phyloP scores from a whole-genome alignment of 2,888 invertebrate species.

The Anagyrus pseudococci region DNA sequence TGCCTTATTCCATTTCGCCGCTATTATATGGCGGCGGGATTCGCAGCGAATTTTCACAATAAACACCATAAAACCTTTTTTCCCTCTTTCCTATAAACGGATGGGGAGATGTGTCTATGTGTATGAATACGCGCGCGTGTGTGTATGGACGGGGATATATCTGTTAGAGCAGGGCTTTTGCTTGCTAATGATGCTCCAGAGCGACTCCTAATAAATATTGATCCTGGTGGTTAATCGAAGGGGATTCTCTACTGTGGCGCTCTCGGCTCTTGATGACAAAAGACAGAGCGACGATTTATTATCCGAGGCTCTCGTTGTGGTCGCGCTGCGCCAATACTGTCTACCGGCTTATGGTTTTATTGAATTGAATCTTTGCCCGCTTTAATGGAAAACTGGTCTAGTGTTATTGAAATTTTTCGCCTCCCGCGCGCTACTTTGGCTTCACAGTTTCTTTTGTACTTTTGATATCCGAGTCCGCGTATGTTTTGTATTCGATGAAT shows the following conservation, averaged over 20 bases:
- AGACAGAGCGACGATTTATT: conserved; percentile 30
- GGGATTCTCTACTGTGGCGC: neutral
- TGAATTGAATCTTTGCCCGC: conserved; percentile 20
- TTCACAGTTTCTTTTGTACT: too few species aligned
- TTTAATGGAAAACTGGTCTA: conserved; percentile 4
- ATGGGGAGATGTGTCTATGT: too few species aligned
- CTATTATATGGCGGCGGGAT: too few species aligned
- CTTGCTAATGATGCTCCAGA: too few species aligned
- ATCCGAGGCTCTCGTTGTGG: neutral
- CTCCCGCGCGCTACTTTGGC: neutral
- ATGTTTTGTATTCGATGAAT: too few species aligned
- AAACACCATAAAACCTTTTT: conserved; percentile 21
- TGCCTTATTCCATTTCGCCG: too few species aligned
- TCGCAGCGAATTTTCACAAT: conserved; percentile 32
- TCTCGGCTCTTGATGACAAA: conserved; percentile 21
- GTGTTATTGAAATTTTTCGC: too few species aligned
- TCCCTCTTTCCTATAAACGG: neutral
- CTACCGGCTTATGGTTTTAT: neutral
- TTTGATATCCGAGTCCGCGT: too few species aligned
- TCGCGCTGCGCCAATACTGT: neutral
- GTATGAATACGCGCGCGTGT: neutral
- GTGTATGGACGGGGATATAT: neutral
- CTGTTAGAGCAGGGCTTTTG: too few species aligned
- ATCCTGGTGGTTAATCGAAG: conserved; percentile 18
- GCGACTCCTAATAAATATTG: conserved; percentile 34